Base-by-base conservation (phyloP, 2,797 vertebrate genomes). In the Menidia menidia region DNA sequence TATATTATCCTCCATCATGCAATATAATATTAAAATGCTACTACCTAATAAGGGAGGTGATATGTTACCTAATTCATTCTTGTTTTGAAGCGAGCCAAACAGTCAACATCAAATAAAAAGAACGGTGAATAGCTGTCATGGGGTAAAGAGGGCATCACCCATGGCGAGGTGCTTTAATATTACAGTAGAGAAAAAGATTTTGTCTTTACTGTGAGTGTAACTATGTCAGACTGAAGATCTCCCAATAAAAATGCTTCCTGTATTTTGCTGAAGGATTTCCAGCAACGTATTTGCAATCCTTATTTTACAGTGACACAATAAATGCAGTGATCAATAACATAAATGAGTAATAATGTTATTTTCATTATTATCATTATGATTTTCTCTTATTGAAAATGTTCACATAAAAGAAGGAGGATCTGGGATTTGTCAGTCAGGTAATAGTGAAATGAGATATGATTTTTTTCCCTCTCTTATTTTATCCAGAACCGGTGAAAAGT, bases 401-500 rank as follows among this genome's bases (percentile, higher is more conserved):
- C 4, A 3, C n/a, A 48, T 33, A 25, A 25, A 69, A 81, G 58
- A 58, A 66, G 65, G 78, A 83, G 69, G 71, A 71, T 13, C 43
- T 45, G 39, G 73, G 75, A 77, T 45, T 86, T 60, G 33, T 18
- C 10, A 69, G 35, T 39, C 35, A 57, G 67, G 12, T 19, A 4
- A 25, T 12, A 78, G 68, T 61, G 60, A 80, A 51, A 78, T 41
- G 45, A 47, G 13, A 52, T 2, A 18, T 4, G 13, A 3, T 71
- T 30, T 15, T 65, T 45, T 51, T 64, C 54, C 54, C 48, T 64
- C 32, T 51, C 52, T 48, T 15, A 74, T 66, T 71, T 43, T 61
- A 18, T 33, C 0, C 33, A 99, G 98, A 94, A 97, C 97, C 47
- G 97, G 96, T 4, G 97, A 99, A 83, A 96, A 93, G 64, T 99